Percentiles rank a stretch among this genome's conserved stretches.
These are phyloP conservation scores for Drosophila mimica DNA, from an alignment of 2,888 invertebrate genomes.

Conservation along the genomic window DNA sequence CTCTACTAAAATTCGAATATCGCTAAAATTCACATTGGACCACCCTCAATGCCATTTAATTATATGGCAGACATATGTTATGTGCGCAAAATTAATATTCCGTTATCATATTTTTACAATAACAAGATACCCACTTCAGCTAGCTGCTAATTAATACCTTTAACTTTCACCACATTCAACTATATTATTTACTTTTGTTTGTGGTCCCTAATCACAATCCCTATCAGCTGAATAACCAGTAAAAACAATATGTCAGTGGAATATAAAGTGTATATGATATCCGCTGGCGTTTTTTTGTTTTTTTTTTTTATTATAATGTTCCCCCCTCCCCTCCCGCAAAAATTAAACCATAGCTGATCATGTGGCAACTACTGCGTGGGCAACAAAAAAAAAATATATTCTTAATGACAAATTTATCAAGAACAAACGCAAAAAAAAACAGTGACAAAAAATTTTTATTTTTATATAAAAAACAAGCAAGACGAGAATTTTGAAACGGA, in stretches of 20 bases:
- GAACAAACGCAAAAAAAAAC: not conserved
- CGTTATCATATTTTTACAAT: constrained; percentile 20
- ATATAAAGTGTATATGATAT: constrained; percentile 25
- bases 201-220: constrained; percentile 44
- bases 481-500: constrained; percentile 29
- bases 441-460: constrained; percentile 13
- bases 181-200: not conserved
- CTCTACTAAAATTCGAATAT: constrained; percentile 2
- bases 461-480: constrained; percentile 8
- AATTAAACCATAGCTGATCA: constrained; percentile 39
- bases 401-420: constrained; percentile 14
- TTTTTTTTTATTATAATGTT: constrained; percentile 17
- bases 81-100: constrained; percentile 8
- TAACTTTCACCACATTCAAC: not conserved
- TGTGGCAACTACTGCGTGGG: constrained; percentile 59
- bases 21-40: constrained; percentile 20
- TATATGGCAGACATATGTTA: constrained; percentile 17
- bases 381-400: constrained; percentile 7
- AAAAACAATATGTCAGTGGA: constrained; percentile 16
- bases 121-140: constrained; percentile 14
- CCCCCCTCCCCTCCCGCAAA: not conserved
- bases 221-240: constrained; percentile 33
- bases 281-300: constrained; percentile 8
- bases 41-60: constrained; percentile 3
- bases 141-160: constrained; percentile 24